Percentiles rank a stretch among this genome's conserved stretches.
Conservation (phyloP, 2,113 vertebrate species). For the Gobio gobio region DNA sequence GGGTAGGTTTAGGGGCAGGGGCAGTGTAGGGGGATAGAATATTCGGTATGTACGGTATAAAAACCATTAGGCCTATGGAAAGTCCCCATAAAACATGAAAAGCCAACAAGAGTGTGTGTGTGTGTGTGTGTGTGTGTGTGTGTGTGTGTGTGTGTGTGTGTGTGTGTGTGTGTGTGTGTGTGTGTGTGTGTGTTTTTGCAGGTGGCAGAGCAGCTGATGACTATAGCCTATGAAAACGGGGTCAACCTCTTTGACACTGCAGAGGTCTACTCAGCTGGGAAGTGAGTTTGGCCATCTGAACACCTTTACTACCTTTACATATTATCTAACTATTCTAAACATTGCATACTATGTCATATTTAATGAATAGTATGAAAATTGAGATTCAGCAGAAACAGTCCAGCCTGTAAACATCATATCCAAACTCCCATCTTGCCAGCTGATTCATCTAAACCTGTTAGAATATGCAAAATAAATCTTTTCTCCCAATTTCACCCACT, state of each 20-base stretch:
- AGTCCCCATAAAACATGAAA: no score
- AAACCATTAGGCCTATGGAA: no score
- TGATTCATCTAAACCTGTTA: background rate
- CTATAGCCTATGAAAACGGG: slow-evolving; percentile 94
- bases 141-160: no score
- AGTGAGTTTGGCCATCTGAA: slow-evolving; percentile 76
- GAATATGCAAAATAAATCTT: background rate
- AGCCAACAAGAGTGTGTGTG: no score
- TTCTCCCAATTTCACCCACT: background rate
- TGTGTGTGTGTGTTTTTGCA: slow-evolving; percentile 59
- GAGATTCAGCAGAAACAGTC: background rate
- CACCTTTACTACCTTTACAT: background rate
- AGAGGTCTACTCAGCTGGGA: slow-evolving; percentile 93
- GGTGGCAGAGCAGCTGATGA: slow-evolving; percentile 98
- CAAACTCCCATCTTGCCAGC: background rate
- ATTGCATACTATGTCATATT: background rate
- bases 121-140: no score
- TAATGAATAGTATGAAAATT: background rate
- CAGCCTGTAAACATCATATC: background rate
- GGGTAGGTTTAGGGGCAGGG: no score
- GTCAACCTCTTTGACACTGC: slow-evolving; percentile 98
- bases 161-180: no score
- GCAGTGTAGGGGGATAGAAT: no score
- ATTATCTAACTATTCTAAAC: background rate
- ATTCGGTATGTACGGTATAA: no score